Evolutionary conservation across 2,888 invertebrate genomes (phyloP), one percentile per base, ranked within the genome.

Genomic region (Cosmorhoe ocellata): DNA sequence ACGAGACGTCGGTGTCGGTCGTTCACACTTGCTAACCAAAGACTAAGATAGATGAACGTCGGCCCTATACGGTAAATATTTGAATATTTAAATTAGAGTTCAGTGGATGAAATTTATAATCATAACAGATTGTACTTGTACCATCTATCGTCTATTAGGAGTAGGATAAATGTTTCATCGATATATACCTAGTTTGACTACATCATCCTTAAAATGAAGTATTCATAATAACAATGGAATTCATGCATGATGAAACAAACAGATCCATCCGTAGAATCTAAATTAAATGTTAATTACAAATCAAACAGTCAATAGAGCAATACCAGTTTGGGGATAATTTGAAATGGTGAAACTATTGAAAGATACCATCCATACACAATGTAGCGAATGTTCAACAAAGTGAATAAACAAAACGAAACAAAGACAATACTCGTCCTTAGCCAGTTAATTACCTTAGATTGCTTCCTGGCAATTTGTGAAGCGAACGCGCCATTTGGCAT

Each of bases 381-480:
- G 27, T 44, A 47, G 47, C 44, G 32, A 44, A 48, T 53, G 40
- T 24, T 54, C 48, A 54, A 38, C 46, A 49, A 50, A 42, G 42
- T 58, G 52, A 42, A 51, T 53, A 56, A 53, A 52, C 37, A 18
- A 50, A 36, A 34, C 32, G 24, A 45, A 47, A 53, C 40, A 42
- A 32, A 55, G 44, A 53, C 46, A 53, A 44, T 56, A 57, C 47
- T 48, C 39, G 57, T 45, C 44, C 54, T 55, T 56, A 47, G 30
- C 36, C 39, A 45, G 41, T 48, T 54, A 57, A 55, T 57, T 55
- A 52, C 45, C 50, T 55, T 43, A 38, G 41, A 48, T 57, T 52
- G 45, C 45, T 55, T 57, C 55, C 57, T 51, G 40, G 41, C 56
- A 45, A 52, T 56, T 59, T 57, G 59, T 50, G 50, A 54, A 44